Conservation (phyloP, 2,888 invertebrate genomes). For the Drosophila silvestris region DNA sequence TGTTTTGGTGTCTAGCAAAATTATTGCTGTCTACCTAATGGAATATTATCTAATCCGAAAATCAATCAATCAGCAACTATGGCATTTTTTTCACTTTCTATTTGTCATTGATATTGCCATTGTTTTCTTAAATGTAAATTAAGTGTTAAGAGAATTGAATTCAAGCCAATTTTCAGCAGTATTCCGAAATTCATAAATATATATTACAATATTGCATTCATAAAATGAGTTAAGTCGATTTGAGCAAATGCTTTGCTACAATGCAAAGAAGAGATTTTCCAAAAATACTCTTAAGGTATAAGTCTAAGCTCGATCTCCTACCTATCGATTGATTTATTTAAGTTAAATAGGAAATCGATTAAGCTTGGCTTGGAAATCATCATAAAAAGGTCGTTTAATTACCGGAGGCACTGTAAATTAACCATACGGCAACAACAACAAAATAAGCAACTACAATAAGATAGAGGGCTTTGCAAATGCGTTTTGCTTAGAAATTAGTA, state of each 20-base stretch:
- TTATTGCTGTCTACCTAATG: not conserved
- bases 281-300: not conserved
- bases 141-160: not conserved
- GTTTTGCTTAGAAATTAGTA: slow-evolving; percentile 63
- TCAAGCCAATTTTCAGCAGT: not conserved
- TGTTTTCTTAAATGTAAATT: not conserved
- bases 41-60: not conserved
- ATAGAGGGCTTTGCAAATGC: slow-evolving; percentile 34
- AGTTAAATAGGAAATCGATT: not conserved
- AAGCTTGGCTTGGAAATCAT: not conserved
- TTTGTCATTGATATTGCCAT: not conserved
- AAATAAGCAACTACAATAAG: not conserved
- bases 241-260: not conserved
- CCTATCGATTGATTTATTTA: not conserved
- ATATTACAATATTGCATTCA: not conserved
- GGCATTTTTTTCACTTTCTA: slow-evolving; percentile 4
- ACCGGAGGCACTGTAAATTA: slow-evolving; percentile 6
- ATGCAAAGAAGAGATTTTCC: not conserved
- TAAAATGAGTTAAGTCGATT: not conserved
- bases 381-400: slow-evolving; percentile 12
- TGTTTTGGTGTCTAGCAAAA: not conserved
- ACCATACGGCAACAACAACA: slow-evolving; percentile 3
- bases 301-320: not conserved
- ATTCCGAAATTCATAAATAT: not conserved
- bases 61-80: not conserved